Evolutionary conservation across 2,797 vertebrate species (phyloP).

Genomic region (Pelobates cultripes): DNA sequence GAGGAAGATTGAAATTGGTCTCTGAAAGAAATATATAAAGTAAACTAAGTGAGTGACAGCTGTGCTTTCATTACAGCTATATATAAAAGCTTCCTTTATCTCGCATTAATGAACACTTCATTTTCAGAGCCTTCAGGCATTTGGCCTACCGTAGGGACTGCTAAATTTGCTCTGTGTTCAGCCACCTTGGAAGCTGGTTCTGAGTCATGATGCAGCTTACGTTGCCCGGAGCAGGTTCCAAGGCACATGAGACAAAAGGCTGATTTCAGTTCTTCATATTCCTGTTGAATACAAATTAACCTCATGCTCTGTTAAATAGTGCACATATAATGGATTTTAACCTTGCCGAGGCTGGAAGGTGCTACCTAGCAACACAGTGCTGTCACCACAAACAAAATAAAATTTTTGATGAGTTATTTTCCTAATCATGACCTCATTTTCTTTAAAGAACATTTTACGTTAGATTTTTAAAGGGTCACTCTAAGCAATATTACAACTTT

Average conservation of each 20-base stretch:
- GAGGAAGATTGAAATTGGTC: not conserved
- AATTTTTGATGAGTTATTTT: no score
- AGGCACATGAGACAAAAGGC: not conserved
- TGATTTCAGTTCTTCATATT: not conserved
- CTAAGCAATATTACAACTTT: no score
- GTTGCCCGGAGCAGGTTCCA: conserved; percentile 13
- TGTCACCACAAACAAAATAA: no score
- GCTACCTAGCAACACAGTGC: no score
- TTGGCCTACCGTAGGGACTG: conserved; percentile 12
- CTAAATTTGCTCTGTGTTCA: conserved; percentile 32
- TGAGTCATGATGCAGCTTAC: conserved; percentile 4
- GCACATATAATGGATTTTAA: not conserved
- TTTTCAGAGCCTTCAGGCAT: conserved; percentile 7
- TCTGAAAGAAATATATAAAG: not conserved
- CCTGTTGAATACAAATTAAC: conserved; percentile 26
- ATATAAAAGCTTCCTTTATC: conserved; percentile 31
- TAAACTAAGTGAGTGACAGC: conserved; percentile 10
- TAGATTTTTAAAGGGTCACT: no score
- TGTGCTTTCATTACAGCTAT: not conserved
- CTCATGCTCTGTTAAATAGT: not conserved
- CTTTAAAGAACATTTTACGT: no score
- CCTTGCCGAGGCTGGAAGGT: not conserved
- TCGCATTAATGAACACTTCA: conserved; percentile 37
- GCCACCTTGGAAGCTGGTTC: conserved; percentile 18
- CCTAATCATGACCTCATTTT: no score